Evolutionary conservation across 2,797 vertebrate species (phyloP).

Genomic region (Natrix natrix): DNA sequence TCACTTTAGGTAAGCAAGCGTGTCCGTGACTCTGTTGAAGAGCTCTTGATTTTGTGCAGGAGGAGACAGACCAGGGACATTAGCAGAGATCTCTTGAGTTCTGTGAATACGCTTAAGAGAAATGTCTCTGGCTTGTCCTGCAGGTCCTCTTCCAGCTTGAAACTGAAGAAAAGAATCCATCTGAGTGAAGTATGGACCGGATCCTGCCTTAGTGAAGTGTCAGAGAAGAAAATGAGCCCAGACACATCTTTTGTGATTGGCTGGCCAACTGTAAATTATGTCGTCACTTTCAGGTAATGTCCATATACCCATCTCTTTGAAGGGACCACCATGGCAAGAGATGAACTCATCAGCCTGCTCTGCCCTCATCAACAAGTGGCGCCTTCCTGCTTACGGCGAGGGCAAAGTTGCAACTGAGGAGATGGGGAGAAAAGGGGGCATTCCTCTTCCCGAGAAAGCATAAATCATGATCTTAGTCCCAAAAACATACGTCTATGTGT

Average conservation of each 20-base stretch:
- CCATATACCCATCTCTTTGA: not conserved
- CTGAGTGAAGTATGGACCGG: constrained; percentile 83
- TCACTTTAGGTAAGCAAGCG: too few species aligned
- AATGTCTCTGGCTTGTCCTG: constrained; percentile 26
- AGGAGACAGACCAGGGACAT: not conserved
- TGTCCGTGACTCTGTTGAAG: not conserved
- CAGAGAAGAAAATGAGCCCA: constrained; percentile 77
- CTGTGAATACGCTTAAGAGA: not conserved
- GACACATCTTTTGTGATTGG: constrained; percentile 87
- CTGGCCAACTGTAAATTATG: constrained; percentile 88
- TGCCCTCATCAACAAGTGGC: not conserved
- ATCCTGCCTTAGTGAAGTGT: constrained; percentile 78
- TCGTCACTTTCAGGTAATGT: constrained; percentile 81
- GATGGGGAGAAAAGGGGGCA: not conserved
- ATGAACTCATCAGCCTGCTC: not conserved
- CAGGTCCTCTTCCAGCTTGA: constrained; percentile 75
- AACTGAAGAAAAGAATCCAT: constrained; percentile 80
- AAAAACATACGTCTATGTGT: not conserved
- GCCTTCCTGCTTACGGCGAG: not conserved
- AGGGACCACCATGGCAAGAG: not conserved
- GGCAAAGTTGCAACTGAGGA: not conserved
- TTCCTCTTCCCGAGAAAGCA: not conserved
- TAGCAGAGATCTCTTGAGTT: too few species aligned
- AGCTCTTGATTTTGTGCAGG: not conserved
- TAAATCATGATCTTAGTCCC: too few species aligned